phyloP scores from a whole-genome alignment of 2,888 invertebrate genomes.

The Amblyteles armatorius region DNA sequence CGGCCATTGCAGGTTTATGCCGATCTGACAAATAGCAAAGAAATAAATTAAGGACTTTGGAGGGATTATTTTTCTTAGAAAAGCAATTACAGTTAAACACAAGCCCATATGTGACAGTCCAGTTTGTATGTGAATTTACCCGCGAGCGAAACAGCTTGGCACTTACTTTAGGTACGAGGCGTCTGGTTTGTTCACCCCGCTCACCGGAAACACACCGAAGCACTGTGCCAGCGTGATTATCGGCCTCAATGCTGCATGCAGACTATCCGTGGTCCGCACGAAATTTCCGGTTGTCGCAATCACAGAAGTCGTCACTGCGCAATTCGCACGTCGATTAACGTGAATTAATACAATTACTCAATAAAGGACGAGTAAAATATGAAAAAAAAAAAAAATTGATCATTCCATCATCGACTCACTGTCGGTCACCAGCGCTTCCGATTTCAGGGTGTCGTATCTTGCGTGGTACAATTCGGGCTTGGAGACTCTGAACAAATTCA shows the following conservation, averaged over 20 bases:
- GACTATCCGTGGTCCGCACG: slow-evolving; percentile 81
- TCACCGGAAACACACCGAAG: slow-evolving; percentile 86
- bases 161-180: slow-evolving; percentile 83
- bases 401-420: slow-evolving; percentile 69
- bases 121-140: neutral
- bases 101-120: neutral
- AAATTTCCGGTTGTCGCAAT: slow-evolving; percentile 71
- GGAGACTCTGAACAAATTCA: slow-evolving; percentile 70
- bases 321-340: slow-evolving; percentile 6
- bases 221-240: slow-evolving; percentile 86
- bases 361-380: neutral
- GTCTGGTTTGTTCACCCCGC: slow-evolving; percentile 84
- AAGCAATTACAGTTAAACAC: neutral
- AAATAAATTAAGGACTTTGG: too few species aligned
- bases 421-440: slow-evolving; percentile 61
- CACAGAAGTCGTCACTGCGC: slow-evolving; percentile 71
- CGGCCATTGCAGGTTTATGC: too few species aligned
- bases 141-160: slow-evolving; percentile 5
- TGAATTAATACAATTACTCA: slow-evolving; percentile 2
- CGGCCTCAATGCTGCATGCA: slow-evolving; percentile 85
- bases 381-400: neutral
- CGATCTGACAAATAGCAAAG: too few species aligned
- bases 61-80: too few species aligned
- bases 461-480: slow-evolving; percentile 63
- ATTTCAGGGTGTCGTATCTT: slow-evolving; percentile 69